A percentile compares a stretch with the other conserved stretches of the same genome.
phyloP scores from a whole-genome alignment of 1,140 invertebrate species.

The Pogonus chalceus region DNA sequence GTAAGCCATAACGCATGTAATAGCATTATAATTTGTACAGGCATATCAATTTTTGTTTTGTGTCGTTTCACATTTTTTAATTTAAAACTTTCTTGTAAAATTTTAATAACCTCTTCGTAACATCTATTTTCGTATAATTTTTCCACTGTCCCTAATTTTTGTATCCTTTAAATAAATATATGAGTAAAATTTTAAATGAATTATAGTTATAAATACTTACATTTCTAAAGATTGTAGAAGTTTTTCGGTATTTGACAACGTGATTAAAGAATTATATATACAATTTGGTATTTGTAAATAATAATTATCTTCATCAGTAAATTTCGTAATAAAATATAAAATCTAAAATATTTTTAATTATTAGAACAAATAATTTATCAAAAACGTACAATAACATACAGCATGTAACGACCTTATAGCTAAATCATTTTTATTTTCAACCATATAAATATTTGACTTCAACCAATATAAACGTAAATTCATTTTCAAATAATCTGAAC shows the following conservation, averaged over 20 bases:
- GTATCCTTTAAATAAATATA: constrained; percentile 34
- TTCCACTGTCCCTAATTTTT: constrained; percentile 43
- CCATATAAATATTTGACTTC: constrained; percentile 41
- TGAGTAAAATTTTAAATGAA: neutral
- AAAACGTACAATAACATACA: constrained; percentile 21
- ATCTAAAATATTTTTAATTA: neutral
- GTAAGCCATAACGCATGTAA: constrained; percentile 60
- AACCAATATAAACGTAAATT: constrained; percentile 43
- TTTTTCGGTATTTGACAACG: constrained; percentile 33
- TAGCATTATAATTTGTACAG: constrained; percentile 48
- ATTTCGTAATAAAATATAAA: constrained; percentile 6
- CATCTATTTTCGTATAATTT: constrained; percentile 48
- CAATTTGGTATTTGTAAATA: constrained; percentile 41
- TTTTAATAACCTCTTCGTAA: constrained; percentile 51
- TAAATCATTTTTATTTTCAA: constrained; percentile 38
- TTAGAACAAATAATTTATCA: neutral
- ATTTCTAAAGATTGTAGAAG: constrained; percentile 41
- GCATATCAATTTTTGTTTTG: constrained; percentile 36
- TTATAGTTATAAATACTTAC: constrained; percentile 21
- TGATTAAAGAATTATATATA: constrained; percentile 39
- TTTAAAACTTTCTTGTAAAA: constrained; percentile 46
- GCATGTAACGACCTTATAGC: constrained; percentile 39
- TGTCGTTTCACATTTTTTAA: constrained; percentile 34
- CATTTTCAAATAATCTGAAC: constrained; percentile 33
- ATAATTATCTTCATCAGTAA: constrained; percentile 19